Evolutionary conservation across 2,113 vertebrate genomes (phyloP).

Genomic region (Calidris pugnax): DNA sequence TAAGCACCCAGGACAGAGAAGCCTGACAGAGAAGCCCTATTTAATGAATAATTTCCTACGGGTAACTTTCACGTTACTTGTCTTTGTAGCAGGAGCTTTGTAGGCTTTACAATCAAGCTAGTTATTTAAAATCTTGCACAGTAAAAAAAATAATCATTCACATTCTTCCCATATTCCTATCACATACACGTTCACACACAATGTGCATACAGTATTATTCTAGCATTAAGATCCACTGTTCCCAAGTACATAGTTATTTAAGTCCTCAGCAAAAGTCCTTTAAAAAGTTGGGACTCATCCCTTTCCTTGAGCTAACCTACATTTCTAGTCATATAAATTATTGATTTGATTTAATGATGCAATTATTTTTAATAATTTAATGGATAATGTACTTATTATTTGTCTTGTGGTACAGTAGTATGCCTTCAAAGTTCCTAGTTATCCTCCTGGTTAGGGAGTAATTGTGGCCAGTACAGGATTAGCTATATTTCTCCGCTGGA

Average conservation of each 20-base stretch:
- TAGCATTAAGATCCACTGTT: background rate
- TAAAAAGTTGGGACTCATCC: background rate
- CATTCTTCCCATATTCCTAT: background rate
- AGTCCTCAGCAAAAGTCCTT: background rate
- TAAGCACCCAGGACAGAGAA: background rate
- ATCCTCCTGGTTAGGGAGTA: background rate
- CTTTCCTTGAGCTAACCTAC: background rate
- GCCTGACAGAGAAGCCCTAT: background rate
- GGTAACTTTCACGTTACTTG: background rate
- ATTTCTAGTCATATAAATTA: background rate
- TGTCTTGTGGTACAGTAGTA: background rate
- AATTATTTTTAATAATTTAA: background rate
- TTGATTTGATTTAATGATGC: background rate
- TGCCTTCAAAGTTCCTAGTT: background rate
- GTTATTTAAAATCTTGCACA: background rate
- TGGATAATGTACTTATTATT: background rate
- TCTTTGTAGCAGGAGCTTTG: background rate
- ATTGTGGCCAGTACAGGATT: background rate
- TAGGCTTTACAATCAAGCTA: background rate
- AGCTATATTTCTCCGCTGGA: background rate
- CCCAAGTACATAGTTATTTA: background rate
- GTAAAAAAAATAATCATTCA: background rate
- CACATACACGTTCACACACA: background rate
- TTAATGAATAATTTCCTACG: slow-evolving; percentile 15
- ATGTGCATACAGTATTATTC: background rate